Base-by-base conservation (phyloP, 2,113 vertebrate species). In the Pseudorasbora parva region DNA sequence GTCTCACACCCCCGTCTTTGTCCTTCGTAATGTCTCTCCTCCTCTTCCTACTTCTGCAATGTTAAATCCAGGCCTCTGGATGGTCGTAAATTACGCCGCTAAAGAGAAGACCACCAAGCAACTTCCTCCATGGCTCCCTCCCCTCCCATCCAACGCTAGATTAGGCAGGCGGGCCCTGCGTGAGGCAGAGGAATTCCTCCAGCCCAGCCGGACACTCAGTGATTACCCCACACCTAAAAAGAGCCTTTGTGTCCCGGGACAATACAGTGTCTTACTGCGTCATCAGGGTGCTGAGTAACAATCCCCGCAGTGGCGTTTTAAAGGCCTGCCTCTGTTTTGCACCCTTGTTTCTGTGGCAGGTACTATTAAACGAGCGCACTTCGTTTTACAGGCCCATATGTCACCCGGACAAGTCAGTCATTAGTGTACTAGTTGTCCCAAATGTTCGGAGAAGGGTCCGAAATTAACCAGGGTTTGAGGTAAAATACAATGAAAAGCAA, bases 191-290 rank as follows among this genome's bases (percentile, higher is more conserved):
- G 84, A 86, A 90, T 89, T 88, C 83, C 82, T 71, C 64, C 71
- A 71, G 64, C 83, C 69, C 86, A 83, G 84, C 84, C 75, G 88
- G 91, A 93, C 89, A 84, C 86, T 82, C 88, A 74, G 89, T 93
- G 92, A 93, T 93, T 91, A 90, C 89, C 88, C 84, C 3, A 57
- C 30, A 82, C 86, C 89, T 91, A 92, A 94, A 94, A 90, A 86
- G 92, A 80, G 75, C 78, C 89, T 91, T 94, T 94, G 86, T 94
- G 89, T 93, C 86, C 75, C 43, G 33, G 90, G 86, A 95, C 93
- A 94, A 94, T 91, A 87, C 84, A 37, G 87, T 59, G 82, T 90
- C 92, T 89, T 85, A 86, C 91, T 92, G 90, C 92, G 92, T 92
- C 91, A 89, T 85, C 87, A 83, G 87, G 51, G 85, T 90, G 87